Conservation (phyloP, 2,888 invertebrate species). For the Chrysotoxum bicinctum region DNA sequence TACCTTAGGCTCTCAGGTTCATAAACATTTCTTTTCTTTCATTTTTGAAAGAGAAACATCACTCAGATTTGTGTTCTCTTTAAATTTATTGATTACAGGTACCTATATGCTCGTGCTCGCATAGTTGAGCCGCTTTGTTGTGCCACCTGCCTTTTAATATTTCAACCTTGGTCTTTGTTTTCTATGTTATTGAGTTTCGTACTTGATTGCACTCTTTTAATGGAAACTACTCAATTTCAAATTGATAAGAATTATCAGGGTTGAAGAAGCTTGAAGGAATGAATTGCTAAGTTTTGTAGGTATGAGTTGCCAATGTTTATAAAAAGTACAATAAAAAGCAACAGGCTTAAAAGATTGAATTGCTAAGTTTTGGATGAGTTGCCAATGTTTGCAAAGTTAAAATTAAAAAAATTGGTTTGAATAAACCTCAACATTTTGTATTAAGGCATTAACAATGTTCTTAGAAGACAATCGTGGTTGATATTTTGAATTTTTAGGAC, state of each 20-base stretch:
- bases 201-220: constrained; percentile 5
- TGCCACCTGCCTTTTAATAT: neutral
- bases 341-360: no score
- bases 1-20: neutral
- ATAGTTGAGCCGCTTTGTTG: neutral
- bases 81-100: neutral
- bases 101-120: neutral
- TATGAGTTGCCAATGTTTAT: neutral
- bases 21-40: neutral
- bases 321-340: neutral
- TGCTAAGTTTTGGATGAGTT: no score
- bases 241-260: neutral
- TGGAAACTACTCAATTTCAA: constrained; percentile 19
- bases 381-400: no score
- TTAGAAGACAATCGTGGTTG: no score
- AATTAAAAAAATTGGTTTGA: no score
- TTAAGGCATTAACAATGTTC: no score
- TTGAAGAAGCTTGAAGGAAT: neutral
- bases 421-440: no score
- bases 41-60: constrained; percentile 1
- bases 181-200: constrained; percentile 1
- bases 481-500: no score
- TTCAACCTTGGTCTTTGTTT: neutral
- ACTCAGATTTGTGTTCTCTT: neutral
- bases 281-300: neutral